These are phyloP conservation scores for Tetrax tetrax DNA, from an alignment of 2,113 vertebrate genomes.

Conservation along the genomic window DNA sequence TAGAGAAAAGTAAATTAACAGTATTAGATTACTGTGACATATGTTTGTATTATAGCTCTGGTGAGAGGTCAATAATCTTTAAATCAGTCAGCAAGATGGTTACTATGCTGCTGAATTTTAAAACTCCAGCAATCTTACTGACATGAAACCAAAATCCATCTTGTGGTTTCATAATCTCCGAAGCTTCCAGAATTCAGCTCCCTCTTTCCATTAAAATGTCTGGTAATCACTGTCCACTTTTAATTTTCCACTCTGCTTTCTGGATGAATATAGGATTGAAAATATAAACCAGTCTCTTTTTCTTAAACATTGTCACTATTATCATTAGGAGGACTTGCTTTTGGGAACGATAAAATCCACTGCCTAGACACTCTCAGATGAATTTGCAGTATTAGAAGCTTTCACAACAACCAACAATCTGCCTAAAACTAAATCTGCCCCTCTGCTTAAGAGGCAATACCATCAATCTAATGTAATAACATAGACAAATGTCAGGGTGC, in stretches of 20 bases:
- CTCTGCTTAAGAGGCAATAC: background rate
- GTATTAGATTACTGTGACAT: background rate
- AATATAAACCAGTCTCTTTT: background rate
- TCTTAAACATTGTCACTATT: background rate
- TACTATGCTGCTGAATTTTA: background rate
- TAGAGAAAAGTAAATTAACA: background rate
- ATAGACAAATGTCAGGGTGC: background rate
- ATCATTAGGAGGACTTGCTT: background rate
- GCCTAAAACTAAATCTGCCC: fast-evolving
- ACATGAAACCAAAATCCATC: background rate
- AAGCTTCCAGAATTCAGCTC: background rate
- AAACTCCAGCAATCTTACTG: background rate
- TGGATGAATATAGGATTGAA: background rate
- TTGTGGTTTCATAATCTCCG: background rate
- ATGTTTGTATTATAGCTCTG: background rate
- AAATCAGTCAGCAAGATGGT: background rate
- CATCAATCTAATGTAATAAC: background rate
- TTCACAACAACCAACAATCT: background rate
- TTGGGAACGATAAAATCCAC: background rate
- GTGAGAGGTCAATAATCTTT: background rate
- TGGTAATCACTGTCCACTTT: background rate
- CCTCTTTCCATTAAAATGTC: background rate
- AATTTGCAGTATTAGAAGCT: background rate
- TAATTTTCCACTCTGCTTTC: background rate
- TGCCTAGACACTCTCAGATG: background rate